A percentile compares a stretch with the other conserved stretches of the same genome.
Conservation (phyloP, 2,797 vertebrate genomes). For the Enteromius afrohamiltoni region DNA sequence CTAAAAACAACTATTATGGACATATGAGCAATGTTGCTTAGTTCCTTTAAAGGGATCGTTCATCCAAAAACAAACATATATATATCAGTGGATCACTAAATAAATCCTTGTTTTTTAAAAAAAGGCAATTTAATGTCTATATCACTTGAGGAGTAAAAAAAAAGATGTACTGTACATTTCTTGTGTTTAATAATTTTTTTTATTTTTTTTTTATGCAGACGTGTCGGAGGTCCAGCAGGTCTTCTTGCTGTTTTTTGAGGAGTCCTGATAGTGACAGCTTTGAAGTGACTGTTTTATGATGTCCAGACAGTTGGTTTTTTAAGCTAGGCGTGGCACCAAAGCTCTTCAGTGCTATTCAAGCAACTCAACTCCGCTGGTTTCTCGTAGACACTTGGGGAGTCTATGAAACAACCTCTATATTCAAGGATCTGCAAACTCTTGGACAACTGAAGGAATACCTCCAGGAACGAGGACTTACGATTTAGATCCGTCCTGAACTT, state of each 20-base stretch:
- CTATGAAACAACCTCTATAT: not conserved
- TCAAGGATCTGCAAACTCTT: not conserved
- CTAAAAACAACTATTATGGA: no score
- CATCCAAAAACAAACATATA: no score
- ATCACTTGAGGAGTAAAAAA: not conserved
- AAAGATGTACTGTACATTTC: not conserved
- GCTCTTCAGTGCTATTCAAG: slow-evolving; percentile 49
- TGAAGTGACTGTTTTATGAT: slow-evolving; percentile 78
- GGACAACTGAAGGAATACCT: slow-evolving; percentile 20
- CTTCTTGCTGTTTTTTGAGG: slow-evolving; percentile 67
- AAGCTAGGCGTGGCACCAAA: slow-evolving; percentile 22
- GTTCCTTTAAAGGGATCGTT: no score
- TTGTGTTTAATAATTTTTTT: not conserved
- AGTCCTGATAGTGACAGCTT: slow-evolving; percentile 72
- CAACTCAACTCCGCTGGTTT: slow-evolving; percentile 19
- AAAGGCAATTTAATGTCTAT: no score
- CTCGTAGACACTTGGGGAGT: slow-evolving; percentile 21
- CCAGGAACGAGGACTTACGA: not conserved
- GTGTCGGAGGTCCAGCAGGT: slow-evolving; percentile 67
- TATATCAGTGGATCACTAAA: no score
- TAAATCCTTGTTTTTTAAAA: no score
- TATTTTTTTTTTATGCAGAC: slow-evolving; percentile 61
- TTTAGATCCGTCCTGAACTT: not conserved
- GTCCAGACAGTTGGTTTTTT: slow-evolving; percentile 2
- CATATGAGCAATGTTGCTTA: no score